Evolutionary conservation across 2,113 vertebrate species (phyloP).

Genomic region (Fregata magnificens): DNA sequence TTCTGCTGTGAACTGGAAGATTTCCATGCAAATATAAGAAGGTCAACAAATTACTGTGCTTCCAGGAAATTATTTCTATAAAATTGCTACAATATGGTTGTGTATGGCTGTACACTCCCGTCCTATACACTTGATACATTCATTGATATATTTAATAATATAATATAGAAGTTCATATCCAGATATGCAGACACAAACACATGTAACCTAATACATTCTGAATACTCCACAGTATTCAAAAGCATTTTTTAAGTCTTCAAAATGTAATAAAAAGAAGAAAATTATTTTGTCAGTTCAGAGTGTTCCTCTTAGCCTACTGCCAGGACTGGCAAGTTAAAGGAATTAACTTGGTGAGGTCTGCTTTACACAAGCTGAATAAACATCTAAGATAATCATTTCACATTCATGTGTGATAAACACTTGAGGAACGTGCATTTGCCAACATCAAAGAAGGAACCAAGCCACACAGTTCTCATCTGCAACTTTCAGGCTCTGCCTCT

Average conservation of each 20-base stretch:
- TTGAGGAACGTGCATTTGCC: background rate
- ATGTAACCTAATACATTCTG: background rate
- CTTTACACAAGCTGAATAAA: background rate
- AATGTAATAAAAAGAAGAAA: background rate
- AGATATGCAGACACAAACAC: background rate
- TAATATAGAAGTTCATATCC: background rate
- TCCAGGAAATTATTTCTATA: background rate
- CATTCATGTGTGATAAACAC: background rate
- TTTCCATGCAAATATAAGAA: background rate
- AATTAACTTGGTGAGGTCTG: background rate
- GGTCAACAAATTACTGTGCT: background rate
- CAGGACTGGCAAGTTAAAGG: background rate
- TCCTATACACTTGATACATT: too few relatives aligned
- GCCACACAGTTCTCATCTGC: background rate
- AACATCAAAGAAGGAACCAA: background rate
- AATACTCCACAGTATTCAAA: background rate
- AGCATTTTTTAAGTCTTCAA: background rate
- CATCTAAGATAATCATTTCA: background rate
- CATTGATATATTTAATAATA: background rate
- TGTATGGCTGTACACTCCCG: background rate
- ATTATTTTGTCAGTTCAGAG: background rate
- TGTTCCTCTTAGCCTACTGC: background rate
- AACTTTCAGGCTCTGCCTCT: background rate
- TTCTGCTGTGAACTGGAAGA: background rate
- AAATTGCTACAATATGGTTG: background rate